Evolutionary conservation across 2,888 invertebrate species (phyloP).

Genomic region (Nephrotoma appendiculata): DNA sequence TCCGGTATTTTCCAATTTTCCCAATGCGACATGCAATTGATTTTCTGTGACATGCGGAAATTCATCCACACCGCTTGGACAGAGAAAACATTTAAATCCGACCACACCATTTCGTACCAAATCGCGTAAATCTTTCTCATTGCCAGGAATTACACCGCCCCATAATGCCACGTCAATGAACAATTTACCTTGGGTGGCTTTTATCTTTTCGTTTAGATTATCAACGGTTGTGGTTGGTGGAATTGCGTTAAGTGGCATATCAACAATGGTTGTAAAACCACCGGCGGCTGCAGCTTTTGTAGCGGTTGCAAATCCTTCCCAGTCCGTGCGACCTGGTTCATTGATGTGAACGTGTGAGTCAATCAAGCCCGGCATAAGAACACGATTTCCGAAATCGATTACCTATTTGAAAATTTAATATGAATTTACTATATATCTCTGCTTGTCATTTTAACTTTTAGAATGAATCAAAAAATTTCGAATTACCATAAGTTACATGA

Average conservation of each 20-base stretch:
- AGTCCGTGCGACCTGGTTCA: conserved; percentile 54
- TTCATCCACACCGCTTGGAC: conserved; percentile 52
- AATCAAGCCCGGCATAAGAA: conserved; percentile 53
- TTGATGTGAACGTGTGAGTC: conserved; percentile 62
- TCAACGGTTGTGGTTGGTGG: conserved; percentile 52
- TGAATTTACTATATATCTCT: no score
- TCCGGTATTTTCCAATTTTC: conserved; percentile 41
- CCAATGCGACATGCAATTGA: conserved; percentile 42
- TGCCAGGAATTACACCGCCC: conserved; percentile 62
- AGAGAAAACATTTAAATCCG: conserved; percentile 60
- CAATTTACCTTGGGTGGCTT: conserved; percentile 41
- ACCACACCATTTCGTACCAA: conserved; percentile 51
- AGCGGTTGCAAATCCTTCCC: conserved; percentile 58
- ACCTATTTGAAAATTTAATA: conserved; percentile 16
- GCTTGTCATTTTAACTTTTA: no score
- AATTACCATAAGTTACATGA: no score
- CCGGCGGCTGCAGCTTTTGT: conserved; percentile 57
- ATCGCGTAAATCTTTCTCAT: conserved; percentile 41
- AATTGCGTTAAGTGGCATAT: conserved; percentile 61
- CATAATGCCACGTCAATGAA: conserved; percentile 61
- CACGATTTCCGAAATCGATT: conserved; percentile 35
- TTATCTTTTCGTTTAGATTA: conserved; percentile 44
- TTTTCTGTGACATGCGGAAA: conserved; percentile 44
- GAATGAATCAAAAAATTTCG: no score
- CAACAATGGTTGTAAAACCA: conserved; percentile 55